Evolutionary conservation across 64 coral and sea anemone species (phyloP).

Genomic region (Actinia tenebrosa): DNA sequence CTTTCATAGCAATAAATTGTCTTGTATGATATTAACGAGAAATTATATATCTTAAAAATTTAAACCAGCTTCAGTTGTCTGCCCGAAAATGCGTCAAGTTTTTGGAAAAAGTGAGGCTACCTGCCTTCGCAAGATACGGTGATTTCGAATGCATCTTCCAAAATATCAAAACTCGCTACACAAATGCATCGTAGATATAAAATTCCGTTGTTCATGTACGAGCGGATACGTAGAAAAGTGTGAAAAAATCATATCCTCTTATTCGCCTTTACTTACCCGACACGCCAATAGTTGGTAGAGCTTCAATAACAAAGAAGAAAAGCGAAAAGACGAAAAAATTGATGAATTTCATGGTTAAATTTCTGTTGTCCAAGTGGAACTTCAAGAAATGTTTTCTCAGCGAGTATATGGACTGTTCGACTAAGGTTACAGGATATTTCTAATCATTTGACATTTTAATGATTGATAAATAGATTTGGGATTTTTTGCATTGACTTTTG

Average conservation of each 20-base stretch:
- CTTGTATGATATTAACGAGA: too few relatives aligned
- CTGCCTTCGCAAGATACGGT: too few relatives aligned
- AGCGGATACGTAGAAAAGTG: not conserved
- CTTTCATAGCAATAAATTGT: too few relatives aligned
- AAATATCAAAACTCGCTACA: not conserved
- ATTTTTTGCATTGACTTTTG: not conserved
- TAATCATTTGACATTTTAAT: conserved; percentile 9
- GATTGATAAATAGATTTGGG: conserved; percentile 1
- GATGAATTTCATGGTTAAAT: not conserved
- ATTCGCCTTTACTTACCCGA: not conserved
- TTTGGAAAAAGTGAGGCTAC: too few relatives aligned
- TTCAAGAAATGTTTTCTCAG: not conserved
- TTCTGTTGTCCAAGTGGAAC: not conserved
- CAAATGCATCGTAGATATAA: not conserved
- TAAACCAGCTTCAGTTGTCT: too few relatives aligned
- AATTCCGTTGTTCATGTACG: not conserved
- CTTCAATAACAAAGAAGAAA: not conserved
- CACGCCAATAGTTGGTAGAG: not conserved
- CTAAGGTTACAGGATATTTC: not conserved
- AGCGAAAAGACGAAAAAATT: not conserved
- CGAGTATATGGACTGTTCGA: not conserved
- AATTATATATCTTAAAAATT: too few relatives aligned
- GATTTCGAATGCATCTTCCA: not conserved
- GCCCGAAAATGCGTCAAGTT: too few relatives aligned
- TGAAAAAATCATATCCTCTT: not conserved